Conservation (phyloP, 1,140 invertebrate genomes). For the Diorhabda elongata region DNA sequence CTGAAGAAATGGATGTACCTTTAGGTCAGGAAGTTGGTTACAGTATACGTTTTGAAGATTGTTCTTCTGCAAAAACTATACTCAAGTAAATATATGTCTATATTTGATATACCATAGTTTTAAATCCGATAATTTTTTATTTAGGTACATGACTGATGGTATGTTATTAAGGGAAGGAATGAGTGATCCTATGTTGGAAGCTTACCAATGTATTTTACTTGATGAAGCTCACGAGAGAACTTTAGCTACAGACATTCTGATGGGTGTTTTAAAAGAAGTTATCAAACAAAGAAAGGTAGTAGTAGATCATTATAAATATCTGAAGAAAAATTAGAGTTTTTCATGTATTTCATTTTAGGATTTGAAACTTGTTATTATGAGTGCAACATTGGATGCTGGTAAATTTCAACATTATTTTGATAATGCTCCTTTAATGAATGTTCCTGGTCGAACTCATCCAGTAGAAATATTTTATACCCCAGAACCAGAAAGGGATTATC, state of each 20-base stretch:
- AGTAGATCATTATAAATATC: not conserved
- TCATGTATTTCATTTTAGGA: conserved; percentile 51
- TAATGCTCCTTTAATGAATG: conserved; percentile 96
- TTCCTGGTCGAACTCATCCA: conserved; percentile 93
- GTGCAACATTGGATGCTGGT: conserved; percentile 98
- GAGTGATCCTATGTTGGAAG: conserved; percentile 96
- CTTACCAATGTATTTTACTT: conserved; percentile 92
- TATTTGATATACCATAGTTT: not conserved
- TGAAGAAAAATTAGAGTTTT: conserved; percentile 21
- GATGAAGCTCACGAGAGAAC: conserved; percentile 99
- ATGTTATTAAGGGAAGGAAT: conserved; percentile 99
- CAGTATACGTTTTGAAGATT: conserved; percentile 99
- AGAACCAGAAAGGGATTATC: conserved; percentile 95
- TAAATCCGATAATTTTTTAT: conserved; percentile 15
- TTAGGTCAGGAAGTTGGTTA: conserved; percentile 97
- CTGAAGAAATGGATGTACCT: conserved; percentile 98
- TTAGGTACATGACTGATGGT: conserved; percentile 97
- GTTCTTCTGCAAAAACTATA: conserved; percentile 90
- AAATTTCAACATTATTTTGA: conserved; percentile 99
- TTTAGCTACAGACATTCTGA: conserved; percentile 96
- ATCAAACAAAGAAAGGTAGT: conserved; percentile 72
- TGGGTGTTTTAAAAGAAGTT: conserved; percentile 98
- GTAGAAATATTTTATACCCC: conserved; percentile 99
- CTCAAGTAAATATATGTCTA: conserved; percentile 52
- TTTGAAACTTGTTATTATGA: conserved; percentile 98